Evolutionary conservation across 1,140 invertebrate genomes (phyloP).

Genomic region (Drepana arcuata): DNA sequence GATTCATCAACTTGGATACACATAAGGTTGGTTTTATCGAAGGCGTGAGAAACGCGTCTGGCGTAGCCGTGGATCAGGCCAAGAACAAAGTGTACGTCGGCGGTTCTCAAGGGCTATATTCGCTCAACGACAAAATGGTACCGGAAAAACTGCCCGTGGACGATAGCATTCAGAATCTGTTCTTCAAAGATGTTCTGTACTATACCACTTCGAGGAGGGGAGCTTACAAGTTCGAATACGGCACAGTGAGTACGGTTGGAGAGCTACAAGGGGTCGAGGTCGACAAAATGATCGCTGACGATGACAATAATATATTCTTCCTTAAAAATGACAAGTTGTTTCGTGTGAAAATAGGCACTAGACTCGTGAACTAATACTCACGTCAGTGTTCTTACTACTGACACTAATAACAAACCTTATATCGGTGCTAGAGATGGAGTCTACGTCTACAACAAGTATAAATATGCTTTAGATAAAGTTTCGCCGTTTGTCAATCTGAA

Average conservation of each 20-base stretch:
- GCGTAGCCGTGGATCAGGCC: conserved; percentile 36
- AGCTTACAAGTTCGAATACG: conserved; percentile 41
- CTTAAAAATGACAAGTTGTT: conserved; percentile 32
- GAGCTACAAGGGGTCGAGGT: conserved; percentile 29
- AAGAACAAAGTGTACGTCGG: conserved; percentile 46
- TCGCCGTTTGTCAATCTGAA: conserved; percentile 31
- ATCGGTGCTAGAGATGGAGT: conserved; percentile 36
- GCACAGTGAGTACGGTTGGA: conserved; percentile 17
- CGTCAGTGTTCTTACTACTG: conserved; percentile 28
- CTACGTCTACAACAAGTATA: conserved; percentile 52
- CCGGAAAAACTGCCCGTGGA: conserved; percentile 37
- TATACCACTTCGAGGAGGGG: conserved; percentile 30
- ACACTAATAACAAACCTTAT: conserved; percentile 33
- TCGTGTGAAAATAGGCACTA: conserved; percentile 41
- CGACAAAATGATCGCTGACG: conserved; percentile 40
- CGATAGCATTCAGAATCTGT: conserved; percentile 33
- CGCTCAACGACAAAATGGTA: conserved; percentile 23
- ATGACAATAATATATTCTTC: conserved; percentile 51
- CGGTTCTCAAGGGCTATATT: conserved; percentile 42
- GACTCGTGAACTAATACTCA: conserved; percentile 29
- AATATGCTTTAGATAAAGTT: conserved; percentile 50
- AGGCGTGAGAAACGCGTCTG: conserved; percentile 41
- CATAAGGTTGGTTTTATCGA: conserved; percentile 27
- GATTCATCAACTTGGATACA: conserved; percentile 28
- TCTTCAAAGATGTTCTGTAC: conserved; percentile 39